A percentile compares a stretch with the other conserved stretches of the same genome.
phyloP scores from a whole-genome alignment of 2,888 invertebrate species.

The Fragum fragum region DNA sequence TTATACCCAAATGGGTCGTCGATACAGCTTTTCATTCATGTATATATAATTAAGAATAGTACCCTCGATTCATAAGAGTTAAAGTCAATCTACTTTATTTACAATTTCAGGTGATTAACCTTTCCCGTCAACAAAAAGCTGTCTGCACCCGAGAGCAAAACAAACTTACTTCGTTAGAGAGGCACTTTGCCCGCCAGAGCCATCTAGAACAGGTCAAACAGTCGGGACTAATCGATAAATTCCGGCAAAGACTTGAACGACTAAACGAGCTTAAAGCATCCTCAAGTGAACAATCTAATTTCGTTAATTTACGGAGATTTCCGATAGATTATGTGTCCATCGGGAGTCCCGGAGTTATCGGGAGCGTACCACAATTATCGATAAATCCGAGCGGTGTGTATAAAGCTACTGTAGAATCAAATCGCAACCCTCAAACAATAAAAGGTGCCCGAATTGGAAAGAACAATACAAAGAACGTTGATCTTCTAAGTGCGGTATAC shows the following conservation, averaged over 20 bases:
- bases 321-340: not conserved
- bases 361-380: not conserved
- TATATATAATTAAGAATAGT: not conserved
- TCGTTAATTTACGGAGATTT: slow-evolving; percentile 15
- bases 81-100: slow-evolving; percentile 9
- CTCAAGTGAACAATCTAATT: not conserved
- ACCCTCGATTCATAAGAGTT: not conserved
- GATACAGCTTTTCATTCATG: too few relatives aligned
- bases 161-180: slow-evolving; percentile 38
- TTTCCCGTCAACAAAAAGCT: slow-evolving; percentile 57
- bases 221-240: slow-evolving; percentile 52
- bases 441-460: slow-evolving; percentile 1
- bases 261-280: slow-evolving; percentile 49
- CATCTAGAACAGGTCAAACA: slow-evolving; percentile 50
- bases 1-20: too few relatives aligned
- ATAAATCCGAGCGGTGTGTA: slow-evolving; percentile 25
- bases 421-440: slow-evolving; percentile 20
- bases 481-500: not conserved
- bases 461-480: slow-evolving; percentile 18
- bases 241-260: slow-evolving; percentile 49
- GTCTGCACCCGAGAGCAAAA: slow-evolving; percentile 49
- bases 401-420: slow-evolving; percentile 24
- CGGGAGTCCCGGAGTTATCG: not conserved
- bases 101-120: slow-evolving; percentile 52
- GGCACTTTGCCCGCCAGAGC: slow-evolving; percentile 50